Evolutionary conservation across 2,797 vertebrate genomes (phyloP), one percentile per base, ranked within the genome.

Genomic region (Peromyscus nudipes): DNA sequence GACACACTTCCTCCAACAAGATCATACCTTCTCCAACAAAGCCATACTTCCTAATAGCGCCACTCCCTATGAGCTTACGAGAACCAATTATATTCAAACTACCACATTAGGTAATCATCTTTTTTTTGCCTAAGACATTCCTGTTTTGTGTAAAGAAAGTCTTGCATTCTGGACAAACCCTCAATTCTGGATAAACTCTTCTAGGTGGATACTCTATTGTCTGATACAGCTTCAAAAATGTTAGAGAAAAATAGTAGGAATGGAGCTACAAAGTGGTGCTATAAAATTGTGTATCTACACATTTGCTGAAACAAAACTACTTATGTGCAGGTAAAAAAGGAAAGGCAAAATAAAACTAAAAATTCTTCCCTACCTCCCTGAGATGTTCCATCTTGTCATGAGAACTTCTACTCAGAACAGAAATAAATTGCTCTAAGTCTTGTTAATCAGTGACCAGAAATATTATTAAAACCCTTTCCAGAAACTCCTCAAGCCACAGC

Each of bases 271-370:
- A 69, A 57, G 9, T 81, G 19, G 60, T 17, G 73, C 25, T 64
- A 3, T 29, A 88, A 67, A 85, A 75, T 76, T 71, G 31, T 77
- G 8, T 65, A 60, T 49, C 9, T 85, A 85, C 13, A 31, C 65
- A 60, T 34, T 92, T 90, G 29, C 73, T 92, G 60, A 91, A 91
- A 86, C n/a, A 94, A 91, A 92, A 79, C 29, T 95, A n/a, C 69
- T 46, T 52, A 83, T 49, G 40, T 65, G 2, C 3, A 52, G 2
- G 17, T 95, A 13, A 69, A 86, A 85, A 81, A 82, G 49, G 49
- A 80, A 49, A 49, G 77, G 55, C 3, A 71, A 29, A 85, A 87
- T 34, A 80, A 79, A 92, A 75, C 62, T 6, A 14, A 55, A 67
- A 49, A 79, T 49, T 52, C 40, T 75, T 75, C 14, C 69, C 34